These are phyloP conservation scores for Pseudoatta argentina DNA, from an alignment of 1,140 invertebrate genomes.

Conservation along the genomic window DNA sequence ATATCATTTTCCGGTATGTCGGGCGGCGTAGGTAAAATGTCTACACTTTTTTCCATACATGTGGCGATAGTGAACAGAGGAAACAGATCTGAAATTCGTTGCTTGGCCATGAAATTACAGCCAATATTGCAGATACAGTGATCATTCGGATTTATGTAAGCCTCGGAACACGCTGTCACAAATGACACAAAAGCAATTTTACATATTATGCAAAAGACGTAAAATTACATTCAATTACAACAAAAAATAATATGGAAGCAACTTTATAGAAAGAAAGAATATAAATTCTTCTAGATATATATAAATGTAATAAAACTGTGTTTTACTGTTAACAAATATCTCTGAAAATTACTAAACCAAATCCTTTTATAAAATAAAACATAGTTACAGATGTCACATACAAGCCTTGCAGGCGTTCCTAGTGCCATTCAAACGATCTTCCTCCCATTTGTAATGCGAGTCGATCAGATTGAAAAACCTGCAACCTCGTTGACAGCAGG, in stretches of 20 bases:
- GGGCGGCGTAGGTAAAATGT: constrained; percentile 79
- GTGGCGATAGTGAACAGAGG: constrained; percentile 78
- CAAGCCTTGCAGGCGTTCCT: constrained; percentile 82
- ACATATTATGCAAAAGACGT: not conserved
- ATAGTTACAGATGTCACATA: constrained; percentile 65
- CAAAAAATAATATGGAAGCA: not conserved
- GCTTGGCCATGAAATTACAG: constrained; percentile 83
- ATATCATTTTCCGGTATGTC: constrained; percentile 84
- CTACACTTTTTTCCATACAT: constrained; percentile 78
- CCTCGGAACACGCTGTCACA: constrained; percentile 83
- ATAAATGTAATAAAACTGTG: not conserved
- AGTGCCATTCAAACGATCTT: constrained; percentile 79
- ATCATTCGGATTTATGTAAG: constrained; percentile 80
- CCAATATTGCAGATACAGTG: constrained; percentile 81
- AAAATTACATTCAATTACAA: not conserved
- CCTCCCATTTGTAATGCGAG: constrained; percentile 71
- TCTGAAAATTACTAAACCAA: not conserved
- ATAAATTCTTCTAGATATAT: not conserved
- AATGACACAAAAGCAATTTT: not conserved
- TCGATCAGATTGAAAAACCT: constrained; percentile 84
- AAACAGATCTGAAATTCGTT: constrained; percentile 77
- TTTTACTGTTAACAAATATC: not conserved
- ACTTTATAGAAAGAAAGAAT: not conserved
- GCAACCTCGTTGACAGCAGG: constrained; percentile 84
- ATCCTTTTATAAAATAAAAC: not conserved